These are phyloP conservation scores for Aculops lycopersici DNA, from an alignment of 1,140 invertebrate species.

Conservation along the genomic window DNA sequence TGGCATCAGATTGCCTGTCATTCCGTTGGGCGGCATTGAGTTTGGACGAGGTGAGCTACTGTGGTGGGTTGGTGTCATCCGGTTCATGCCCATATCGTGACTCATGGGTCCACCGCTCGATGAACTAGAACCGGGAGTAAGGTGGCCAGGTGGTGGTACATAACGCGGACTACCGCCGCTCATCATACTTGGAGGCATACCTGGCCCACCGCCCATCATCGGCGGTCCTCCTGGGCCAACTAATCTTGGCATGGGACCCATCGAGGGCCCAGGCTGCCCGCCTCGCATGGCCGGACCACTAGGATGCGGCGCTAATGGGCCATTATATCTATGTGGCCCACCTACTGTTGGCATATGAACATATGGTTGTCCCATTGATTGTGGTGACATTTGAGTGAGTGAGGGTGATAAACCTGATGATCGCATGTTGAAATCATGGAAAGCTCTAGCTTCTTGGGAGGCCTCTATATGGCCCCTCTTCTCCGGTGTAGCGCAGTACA, in stretches of 20 bases:
- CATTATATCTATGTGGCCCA: too few species aligned
- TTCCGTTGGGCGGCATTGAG: too few species aligned
- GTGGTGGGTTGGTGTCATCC: too few species aligned
- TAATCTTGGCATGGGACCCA: background rate
- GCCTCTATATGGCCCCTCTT: constrained; percentile 81
- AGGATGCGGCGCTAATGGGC: background rate
- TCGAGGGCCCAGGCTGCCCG: too few species aligned
- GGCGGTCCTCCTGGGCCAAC: background rate
- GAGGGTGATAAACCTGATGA: too few species aligned
- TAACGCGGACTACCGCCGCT: background rate
- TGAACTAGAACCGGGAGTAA: background rate
- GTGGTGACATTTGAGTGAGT: background rate
- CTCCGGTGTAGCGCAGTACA: constrained; percentile 91
- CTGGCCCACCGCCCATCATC: background rate
- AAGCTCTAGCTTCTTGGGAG: constrained; percentile 92
- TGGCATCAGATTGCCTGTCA: too few species aligned
- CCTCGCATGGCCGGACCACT: background rate
- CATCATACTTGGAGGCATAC: too few species aligned
- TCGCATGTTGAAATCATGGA: constrained; percentile 81
- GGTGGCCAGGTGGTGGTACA: background rate
- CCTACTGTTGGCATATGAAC: too few species aligned
- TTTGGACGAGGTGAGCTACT: too few species aligned
- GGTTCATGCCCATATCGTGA: too few species aligned
- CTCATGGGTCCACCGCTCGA: background rate
- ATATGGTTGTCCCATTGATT: constrained; percentile 12